Evolutionary conservation across 2,797 vertebrate genomes (phyloP), one percentile per base, ranked within the genome.

Genomic region (Channa striata): DNA sequence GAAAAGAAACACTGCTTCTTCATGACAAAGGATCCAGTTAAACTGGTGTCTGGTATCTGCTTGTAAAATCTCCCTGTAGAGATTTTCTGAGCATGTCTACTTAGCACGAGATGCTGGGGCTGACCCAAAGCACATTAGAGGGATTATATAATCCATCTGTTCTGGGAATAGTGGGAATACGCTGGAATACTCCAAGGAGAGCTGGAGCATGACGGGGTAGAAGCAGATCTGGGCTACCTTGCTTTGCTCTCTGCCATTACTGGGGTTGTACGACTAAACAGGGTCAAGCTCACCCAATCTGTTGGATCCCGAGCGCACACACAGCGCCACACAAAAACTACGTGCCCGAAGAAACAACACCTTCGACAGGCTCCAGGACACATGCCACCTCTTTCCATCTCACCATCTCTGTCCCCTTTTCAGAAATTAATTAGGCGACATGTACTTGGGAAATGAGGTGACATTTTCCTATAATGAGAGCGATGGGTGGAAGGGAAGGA

Each of bases 401-500:
- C 74, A 2, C 71, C 73, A 52, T 76, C 81, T 72, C 78, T 72
- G 60, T 74, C 74, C 60, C 66, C 78, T 64, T 80, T 85, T 81
- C 75, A 84, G 82, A 93, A 87, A 93, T 94, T 92, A 92, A 94
- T 92, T 92, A 93, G 80, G 72, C 77, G 54, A 72, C 80, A 51
- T 91, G 92, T 93, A 84, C 84, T 90, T 69, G 72, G 91, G 88
- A 90, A 92, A 92, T 90, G 90, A 90, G 90, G 85, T 94, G 93
- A 92, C 92, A 93, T 93, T 93, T 94, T 78, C 84, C 86, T 79
- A 84, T 93, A 94, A 94, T 92, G 92, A 94, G 93, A 93, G 90
- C 90, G 83, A 88, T 75, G 74, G 84, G 77, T 70, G 80, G 82
- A 88, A 80, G 80, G 74, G 72, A 78, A 84, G 84, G 82, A 87